Percentiles rank a stretch among this genome's conserved stretches.
These are phyloP conservation scores for Germaria angustata DNA, from an alignment of 2,888 invertebrate species.

Conservation along the genomic window DNA sequence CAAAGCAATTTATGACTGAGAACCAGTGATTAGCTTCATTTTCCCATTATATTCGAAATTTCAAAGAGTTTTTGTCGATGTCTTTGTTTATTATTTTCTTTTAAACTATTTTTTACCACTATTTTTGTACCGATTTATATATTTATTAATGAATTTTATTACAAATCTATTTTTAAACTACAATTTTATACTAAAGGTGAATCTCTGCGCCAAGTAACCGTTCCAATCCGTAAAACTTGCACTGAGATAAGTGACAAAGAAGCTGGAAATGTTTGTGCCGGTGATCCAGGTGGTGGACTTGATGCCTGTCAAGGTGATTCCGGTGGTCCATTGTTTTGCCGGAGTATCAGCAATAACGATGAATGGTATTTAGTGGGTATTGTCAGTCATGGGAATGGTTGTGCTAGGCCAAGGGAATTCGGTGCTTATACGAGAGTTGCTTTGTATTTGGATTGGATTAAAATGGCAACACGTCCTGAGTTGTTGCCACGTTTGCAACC, in stretches of 20 bases:
- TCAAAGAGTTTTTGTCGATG: no score
- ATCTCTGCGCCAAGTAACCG: conserved; percentile 88
- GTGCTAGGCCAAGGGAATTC: conserved; percentile 88
- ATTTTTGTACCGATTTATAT: background rate
- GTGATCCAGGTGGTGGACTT: conserved; percentile 86
- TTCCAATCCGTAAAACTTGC: conserved; percentile 86
- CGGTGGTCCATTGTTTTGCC: conserved; percentile 91
- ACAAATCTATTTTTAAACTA: background rate
- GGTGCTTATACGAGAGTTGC: conserved; percentile 91
- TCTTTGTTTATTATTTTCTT: no score
- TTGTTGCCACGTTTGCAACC: conserved; percentile 81
- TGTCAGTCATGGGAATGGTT: conserved; percentile 93
- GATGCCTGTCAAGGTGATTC: conserved; percentile 90
- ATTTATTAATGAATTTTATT: no score
- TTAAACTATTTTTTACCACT: no score
- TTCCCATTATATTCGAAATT: no score
- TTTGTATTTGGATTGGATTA: conserved; percentile 88
- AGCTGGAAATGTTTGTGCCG: conserved; percentile 89
- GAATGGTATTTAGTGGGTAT: conserved; percentile 92
- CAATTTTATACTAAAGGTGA: conserved; percentile 83
- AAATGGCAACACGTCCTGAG: conserved; percentile 75
- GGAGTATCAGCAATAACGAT: conserved; percentile 83
- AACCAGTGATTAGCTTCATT: no score
- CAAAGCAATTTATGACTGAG: no score
- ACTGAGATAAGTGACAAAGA: conserved; percentile 84